Evolutionary conservation across 2,888 invertebrate genomes (phyloP).

Genomic region (Philhelius pedissequus): DNA sequence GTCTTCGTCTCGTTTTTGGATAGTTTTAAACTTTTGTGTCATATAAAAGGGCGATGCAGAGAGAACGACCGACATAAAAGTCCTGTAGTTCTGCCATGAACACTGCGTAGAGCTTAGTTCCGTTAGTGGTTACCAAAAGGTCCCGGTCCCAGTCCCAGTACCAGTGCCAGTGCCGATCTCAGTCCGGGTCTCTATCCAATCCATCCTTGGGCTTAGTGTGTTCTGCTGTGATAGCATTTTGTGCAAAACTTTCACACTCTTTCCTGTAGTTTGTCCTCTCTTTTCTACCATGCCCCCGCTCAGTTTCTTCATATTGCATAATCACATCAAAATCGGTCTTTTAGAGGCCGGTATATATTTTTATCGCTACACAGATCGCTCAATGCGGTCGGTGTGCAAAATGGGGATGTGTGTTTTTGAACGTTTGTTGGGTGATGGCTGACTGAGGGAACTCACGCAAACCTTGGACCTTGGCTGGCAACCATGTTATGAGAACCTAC

Average conservation of each 20-base stretch:
- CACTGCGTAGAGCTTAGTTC: conserved; percentile 35
- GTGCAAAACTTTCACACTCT: conserved; percentile 57
- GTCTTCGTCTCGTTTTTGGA: conserved; percentile 67
- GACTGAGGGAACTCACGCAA: conserved; percentile 30
- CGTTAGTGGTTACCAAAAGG: conserved; percentile 56
- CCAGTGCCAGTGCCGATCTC: neutral
- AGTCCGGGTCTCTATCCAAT: neutral
- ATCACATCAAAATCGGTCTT: conserved; percentile 23
- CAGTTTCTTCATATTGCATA: neutral
- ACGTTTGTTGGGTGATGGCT: neutral
- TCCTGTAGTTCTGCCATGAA: conserved; percentile 35
- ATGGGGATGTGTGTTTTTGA: conserved; percentile 20
- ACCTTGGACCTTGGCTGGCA: conserved; percentile 35
- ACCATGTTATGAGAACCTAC: neutral
- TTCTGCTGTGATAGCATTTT: conserved; percentile 65
- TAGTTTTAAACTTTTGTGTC: conserved; percentile 68
- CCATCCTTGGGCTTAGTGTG: conserved; percentile 47
- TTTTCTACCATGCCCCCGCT: neutral
- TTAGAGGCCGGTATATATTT: conserved; percentile 56
- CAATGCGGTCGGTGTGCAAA: conserved; percentile 38
- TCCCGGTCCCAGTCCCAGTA: neutral
- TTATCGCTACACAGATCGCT: conserved; percentile 63
- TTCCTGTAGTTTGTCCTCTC: neutral
- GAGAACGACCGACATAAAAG: neutral
- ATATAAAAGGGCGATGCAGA: neutral